Conservation (phyloP, 2,113 vertebrate species). For the Xenopus tropicalis region UCB_Xtro_10.0 CM004443.2:171847501-171848000, state of each 20-base stretch:
- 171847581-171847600: not conserved
- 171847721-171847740: not conserved
- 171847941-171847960: too few species aligned
- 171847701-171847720: not conserved
- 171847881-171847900: too few species aligned
- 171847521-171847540: not conserved
- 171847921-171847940: too few species aligned
- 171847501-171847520: not conserved
- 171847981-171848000: too few species aligned
- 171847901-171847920: too few species aligned
- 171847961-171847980: too few species aligned
- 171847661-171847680: not conserved
- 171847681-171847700: not conserved
- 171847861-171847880: too few species aligned
- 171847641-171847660: too few species aligned
- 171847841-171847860: not conserved
- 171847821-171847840: not conserved
- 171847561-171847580: not conserved
- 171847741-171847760: not conserved
- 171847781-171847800: not conserved
- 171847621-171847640: not conserved
- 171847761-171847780: not conserved
- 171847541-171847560: not conserved
- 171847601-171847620: not conserved
- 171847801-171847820: not conserved